phyloP scores from a whole-genome alignment of 2,113 vertebrate species.

The Pristiophorus japonicus region DNA sequence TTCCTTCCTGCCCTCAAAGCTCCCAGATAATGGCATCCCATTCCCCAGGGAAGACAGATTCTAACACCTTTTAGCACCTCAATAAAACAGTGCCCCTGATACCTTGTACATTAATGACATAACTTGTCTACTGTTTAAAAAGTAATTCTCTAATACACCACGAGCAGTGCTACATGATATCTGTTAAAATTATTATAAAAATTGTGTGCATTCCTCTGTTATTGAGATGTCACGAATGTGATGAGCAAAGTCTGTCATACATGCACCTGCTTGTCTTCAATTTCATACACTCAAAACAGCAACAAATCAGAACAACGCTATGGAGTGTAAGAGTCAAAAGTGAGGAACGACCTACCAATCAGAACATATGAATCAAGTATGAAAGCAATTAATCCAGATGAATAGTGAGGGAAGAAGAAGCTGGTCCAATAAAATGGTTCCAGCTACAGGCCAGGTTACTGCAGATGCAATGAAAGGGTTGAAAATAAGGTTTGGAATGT shows the following conservation, averaged over 20 bases:
- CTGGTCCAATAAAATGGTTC: not conserved
- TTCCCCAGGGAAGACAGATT: not conserved
- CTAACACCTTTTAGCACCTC: not conserved
- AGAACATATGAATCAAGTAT: not conserved
- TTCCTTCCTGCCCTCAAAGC: not conserved
- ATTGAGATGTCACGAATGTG: not conserved
- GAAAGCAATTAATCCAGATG: not conserved
- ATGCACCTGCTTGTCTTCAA: too few species aligned
- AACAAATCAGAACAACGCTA: not conserved
- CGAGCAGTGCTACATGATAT: not conserved
- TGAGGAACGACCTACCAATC: not conserved
- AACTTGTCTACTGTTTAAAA: not conserved
- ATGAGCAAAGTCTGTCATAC: not conserved
- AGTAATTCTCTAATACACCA: not conserved
- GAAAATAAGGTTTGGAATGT: not conserved
- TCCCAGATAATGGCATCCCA: not conserved
- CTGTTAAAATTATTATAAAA: not conserved
- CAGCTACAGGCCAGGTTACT: not conserved
- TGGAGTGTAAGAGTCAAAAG: not conserved
- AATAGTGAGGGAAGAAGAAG: not conserved
- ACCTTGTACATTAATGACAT: not conserved
- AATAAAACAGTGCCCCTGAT: not conserved
- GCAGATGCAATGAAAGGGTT: not conserved
- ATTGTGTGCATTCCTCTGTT: not conserved
- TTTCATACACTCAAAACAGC: not conserved